Evolutionary conservation across 1,140 invertebrate species (phyloP), one percentile per base, ranked within the genome.

Genomic region (Scaptomyza pallida): DNA sequence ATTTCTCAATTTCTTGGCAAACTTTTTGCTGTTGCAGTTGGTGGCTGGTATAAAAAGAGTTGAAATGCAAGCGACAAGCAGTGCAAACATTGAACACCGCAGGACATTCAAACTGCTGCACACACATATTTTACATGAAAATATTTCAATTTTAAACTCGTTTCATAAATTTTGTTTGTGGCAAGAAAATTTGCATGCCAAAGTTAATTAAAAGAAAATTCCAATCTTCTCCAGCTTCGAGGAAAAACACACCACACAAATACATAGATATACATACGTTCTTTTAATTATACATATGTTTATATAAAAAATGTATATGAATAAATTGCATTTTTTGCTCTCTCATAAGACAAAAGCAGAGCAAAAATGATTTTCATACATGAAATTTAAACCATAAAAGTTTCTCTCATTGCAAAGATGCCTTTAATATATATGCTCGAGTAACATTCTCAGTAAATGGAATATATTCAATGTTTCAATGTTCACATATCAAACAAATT

Each of bases 121-220:
- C 26, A 15, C 40, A 56, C 19, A 52, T 35, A 48, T 59, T 56
- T 43, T 17, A 47, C 17, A 21, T n/a, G 30, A 21, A 65, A 23
- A 59, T 65, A 65, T 65, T 72, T 59, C 62, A 72, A 21, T 54
- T 71, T 65, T 16, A 50, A 64, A 26, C 50, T 64, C 26, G 15
- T 50, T 68, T 40, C 44, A 48, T 47, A 33, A 55, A 62, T 44
- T 33, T 54, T 8, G 12, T 56, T 41, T 63, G 30, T 41, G 51
- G 26, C 41, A 23, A 13, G 13, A 30, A 37, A 13, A 41, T 33
- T 30, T 55, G 44, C 51, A 59, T 65, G 44, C 47, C 45, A 60
- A 47, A 55, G 62, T 80, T 72, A 83, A 85, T 83, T 85, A 79
- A 83, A 79, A 64, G 48, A 57, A 67, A 75, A 79, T 57, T 72